A percentile compares a stretch with the other conserved stretches of the same genome.
These are phyloP conservation scores for Albula glossodonta DNA, from an alignment of 2,113 vertebrate genomes.

Conservation along the genomic window DNA sequence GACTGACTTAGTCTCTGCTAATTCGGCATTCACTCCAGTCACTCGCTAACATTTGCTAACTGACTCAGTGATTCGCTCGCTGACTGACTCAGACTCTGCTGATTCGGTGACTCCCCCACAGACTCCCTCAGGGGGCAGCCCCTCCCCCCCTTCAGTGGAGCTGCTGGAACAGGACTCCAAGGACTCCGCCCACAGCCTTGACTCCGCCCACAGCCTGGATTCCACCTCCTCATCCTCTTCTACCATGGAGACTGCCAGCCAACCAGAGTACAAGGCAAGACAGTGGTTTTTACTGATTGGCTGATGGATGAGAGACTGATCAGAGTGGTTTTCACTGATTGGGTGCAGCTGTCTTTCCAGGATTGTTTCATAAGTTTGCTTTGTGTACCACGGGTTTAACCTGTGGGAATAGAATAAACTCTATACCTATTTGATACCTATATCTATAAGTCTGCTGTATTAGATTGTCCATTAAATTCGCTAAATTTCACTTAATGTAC, in stretches of 20 bases:
- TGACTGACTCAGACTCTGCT: background rate
- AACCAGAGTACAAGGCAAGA: conserved; percentile 21
- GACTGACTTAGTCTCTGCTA: no score
- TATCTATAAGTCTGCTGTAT: no score
- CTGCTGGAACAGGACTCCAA: conserved; percentile 11
- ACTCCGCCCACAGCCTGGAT: background rate
- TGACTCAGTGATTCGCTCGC: no score
- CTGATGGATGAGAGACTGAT: background rate
- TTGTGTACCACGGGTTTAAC: no score
- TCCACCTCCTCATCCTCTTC: conserved; percentile 11
- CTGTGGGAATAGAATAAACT: no score
- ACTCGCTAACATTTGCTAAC: no score
- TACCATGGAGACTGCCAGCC: background rate
- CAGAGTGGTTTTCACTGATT: background rate
- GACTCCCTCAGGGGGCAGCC: background rate
- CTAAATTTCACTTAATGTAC: no score
- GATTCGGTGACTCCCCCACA: background rate
- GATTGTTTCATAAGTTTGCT: no score
- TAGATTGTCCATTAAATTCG: no score
- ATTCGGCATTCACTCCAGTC: no score
- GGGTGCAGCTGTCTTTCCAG: no score
- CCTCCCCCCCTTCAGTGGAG: conserved; percentile 6
- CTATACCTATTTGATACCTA: no score
- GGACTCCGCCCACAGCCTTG: conserved; percentile 9
- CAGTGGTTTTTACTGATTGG: background rate